Evolutionary conservation across 1,140 invertebrate genomes (phyloP).

Genomic region (Manduca sexta): DNA sequence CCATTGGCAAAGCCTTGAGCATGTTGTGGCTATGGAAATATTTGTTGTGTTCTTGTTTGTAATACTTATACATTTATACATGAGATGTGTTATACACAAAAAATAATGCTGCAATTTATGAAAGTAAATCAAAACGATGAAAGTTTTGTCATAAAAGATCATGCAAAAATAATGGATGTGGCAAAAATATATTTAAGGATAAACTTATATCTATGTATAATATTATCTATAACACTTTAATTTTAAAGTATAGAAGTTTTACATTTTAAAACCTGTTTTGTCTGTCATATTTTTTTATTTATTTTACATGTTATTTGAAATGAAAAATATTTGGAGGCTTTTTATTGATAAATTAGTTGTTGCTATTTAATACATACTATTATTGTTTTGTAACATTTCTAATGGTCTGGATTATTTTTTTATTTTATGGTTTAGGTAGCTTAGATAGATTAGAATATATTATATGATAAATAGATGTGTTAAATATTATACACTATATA

Average conservation of each 20-base stretch:
- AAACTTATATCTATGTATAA: neutral
- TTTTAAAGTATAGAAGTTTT: conserved; percentile 28
- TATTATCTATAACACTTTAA: conserved; percentile 6
- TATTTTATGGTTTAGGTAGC: conserved; percentile 14
- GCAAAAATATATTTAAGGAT: neutral
- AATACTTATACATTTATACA: conserved; percentile 33
- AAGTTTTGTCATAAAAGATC: conserved; percentile 11
- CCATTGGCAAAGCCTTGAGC: conserved; percentile 54
- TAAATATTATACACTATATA: no score
- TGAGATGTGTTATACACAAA: conserved; percentile 51
- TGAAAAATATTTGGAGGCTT: conserved; percentile 50
- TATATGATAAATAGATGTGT: no score
- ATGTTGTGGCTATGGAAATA: conserved; percentile 44
- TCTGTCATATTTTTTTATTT: conserved; percentile 29
- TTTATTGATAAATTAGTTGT: conserved; percentile 52
- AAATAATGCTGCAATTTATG: conserved; percentile 42
- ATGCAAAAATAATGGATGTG: neutral
- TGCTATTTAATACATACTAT: conserved; percentile 67
- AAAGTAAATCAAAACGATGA: conserved; percentile 14
- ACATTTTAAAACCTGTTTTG: conserved; percentile 4
- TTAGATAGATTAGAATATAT: neutral
- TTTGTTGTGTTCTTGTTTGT: conserved; percentile 39
- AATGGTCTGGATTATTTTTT: conserved; percentile 50
- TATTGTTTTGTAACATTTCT: conserved; percentile 18
- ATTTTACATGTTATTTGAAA: conserved; percentile 35